Evolutionary conservation across 1,140 invertebrate species (phyloP), one percentile per base, ranked within the genome.

Genomic region (Bombus difficillimus): DNA sequence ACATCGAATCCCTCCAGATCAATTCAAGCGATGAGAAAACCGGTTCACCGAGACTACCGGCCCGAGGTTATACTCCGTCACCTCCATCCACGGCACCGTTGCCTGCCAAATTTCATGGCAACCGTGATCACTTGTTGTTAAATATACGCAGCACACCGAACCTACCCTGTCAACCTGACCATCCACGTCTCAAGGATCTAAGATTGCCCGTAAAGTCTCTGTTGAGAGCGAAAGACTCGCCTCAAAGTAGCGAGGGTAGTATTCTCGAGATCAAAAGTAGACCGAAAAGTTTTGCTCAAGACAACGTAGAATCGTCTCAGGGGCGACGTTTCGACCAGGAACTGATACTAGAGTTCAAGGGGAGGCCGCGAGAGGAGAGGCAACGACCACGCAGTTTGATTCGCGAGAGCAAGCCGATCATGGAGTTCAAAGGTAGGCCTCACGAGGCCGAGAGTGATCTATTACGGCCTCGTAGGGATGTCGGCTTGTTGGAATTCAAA

Each of bases 21-120:
- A 96, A 96, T 86, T 96, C 96, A 68, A 95, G 96, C 77, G 96
- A 97, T 91, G 96, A 94, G 89, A 94, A 94, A 86, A 94, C 93
- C 43, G 94, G 85, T 75, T 94, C 92, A 53, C 92, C 91, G 59
- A 92, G 93, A 81, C 74, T 95, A 83, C 93, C 94, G 5, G 90
- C 94, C 62, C 94, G 96, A 71, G 96, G 96, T 25, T 97, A 97
- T 88, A 97, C 97, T 5, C 97, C 97, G 15, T 97, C 97, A 25
- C 97, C 97, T 32, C 97, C 97, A 37, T 97, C 97, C 39, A 98
- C 97, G 25, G 97, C 97, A 3, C 97, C 97, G 28, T 93, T 98
- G 83, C 97, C 97, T 4, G 96, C 97, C 83, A 98, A 98, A 94
- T 98, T 98, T 95, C 97, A 97, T 89, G 95, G 96, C 43, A 97